phyloP scores from a whole-genome alignment of 2,888 invertebrate genomes.

The Sphaeridia pumilis region DNA sequence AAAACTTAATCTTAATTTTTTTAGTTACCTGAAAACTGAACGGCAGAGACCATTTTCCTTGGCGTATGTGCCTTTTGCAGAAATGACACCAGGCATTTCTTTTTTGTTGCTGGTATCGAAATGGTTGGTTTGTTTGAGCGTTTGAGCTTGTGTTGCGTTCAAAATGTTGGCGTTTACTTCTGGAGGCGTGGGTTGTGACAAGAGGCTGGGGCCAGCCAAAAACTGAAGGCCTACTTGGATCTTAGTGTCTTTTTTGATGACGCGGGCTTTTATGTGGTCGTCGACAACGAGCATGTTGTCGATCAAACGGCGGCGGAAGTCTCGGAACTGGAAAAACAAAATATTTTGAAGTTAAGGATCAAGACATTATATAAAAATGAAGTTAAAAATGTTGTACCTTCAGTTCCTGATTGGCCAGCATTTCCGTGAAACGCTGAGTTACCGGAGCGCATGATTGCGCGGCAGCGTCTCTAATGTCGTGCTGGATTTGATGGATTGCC shows the following conservation, averaged over 20 bases:
- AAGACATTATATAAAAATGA: too few relatives aligned
- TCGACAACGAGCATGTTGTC: background rate
- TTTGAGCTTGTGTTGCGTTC: background rate
- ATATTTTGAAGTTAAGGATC: too few relatives aligned
- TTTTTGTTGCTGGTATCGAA: background rate
- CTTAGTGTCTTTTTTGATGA: slow-evolving; percentile 1
- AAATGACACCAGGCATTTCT: background rate
- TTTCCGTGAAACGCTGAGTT: too few relatives aligned
- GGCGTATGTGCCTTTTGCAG: background rate
- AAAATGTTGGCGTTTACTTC: background rate
- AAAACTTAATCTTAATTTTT: too few relatives aligned
- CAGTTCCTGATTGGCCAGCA: too few relatives aligned
- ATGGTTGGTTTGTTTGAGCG: background rate
- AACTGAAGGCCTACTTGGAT: background rate
- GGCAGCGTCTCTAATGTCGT: background rate
- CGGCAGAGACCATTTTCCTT: background rate
- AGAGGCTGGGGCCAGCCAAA: background rate
- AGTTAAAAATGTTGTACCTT: too few relatives aligned
- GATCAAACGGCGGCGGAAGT: too few relatives aligned
- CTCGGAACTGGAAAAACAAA: too few relatives aligned
- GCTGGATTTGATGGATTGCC: background rate
- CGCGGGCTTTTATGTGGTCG: background rate
- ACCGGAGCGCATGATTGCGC: too few relatives aligned
- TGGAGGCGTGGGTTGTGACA: background rate
- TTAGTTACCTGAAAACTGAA: background rate